Evolutionary conservation across 2,113 vertebrate genomes (phyloP).

Genomic region (Rhegmatorhina hoffmannsi): DNA sequence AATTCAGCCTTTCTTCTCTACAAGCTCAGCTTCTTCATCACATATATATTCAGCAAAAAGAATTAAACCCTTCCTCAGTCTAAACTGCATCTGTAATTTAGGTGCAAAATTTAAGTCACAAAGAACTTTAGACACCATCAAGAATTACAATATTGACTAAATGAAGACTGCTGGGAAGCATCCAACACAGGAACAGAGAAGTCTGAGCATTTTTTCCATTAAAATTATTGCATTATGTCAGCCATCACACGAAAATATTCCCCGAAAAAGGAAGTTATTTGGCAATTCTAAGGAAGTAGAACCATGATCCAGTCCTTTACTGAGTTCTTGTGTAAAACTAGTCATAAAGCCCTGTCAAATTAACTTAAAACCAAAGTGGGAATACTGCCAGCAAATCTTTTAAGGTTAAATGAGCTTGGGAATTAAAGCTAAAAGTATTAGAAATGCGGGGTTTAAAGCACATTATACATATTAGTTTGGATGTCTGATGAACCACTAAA

Average conservation of each 20-base stretch:
- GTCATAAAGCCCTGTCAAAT: neutral
- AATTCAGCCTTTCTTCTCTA: neutral
- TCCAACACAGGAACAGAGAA: neutral
- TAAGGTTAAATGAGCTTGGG: neutral
- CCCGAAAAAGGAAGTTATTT: neutral
- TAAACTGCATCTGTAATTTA: neutral
- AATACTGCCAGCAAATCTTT: constrained; percentile 38
- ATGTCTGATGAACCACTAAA: neutral
- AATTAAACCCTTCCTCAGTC: neutral
- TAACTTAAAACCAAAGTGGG: constrained; percentile 14
- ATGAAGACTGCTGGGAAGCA: neutral
- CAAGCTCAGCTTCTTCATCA: neutral
- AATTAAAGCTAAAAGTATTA: neutral
- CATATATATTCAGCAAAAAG: neutral
- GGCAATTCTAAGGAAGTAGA: neutral
- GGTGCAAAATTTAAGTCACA: neutral
- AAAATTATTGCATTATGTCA: neutral
- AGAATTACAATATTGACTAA: neutral
- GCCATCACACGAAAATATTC: neutral
- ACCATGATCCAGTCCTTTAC: neutral
- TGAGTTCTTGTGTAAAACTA: neutral
- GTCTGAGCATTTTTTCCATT: neutral
- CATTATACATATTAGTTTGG: neutral
- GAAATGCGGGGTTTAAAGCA: neutral
- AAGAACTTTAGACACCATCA: neutral